Base-by-base conservation (phyloP, 2,888 invertebrate genomes). In the Ophion obscuratus region DNA sequence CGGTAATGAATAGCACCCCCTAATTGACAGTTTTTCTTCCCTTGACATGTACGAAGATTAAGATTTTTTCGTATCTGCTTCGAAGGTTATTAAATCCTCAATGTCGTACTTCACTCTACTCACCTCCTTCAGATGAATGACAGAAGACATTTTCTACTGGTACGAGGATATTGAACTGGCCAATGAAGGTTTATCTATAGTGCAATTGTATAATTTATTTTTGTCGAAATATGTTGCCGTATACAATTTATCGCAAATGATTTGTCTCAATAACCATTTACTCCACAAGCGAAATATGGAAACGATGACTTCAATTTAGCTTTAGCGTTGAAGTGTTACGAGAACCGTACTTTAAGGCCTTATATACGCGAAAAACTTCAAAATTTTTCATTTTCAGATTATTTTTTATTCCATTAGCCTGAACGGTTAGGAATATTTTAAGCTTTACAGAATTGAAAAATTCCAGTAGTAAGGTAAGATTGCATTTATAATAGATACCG, bases 71-170 rank as follows among this genome's bases (percentile, higher is more conserved):
- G 9, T 31, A 10, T 76, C 68, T 84, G 6, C 44, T 44, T 80
- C 24, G 3, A 86, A 92, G 92, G 89, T 92, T 20, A 73, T 89
- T 27, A 88, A 88, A 47, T 88, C 90, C 2, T 90, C 91, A 2
- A 89, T 92, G 79, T 92, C 92, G 27, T 92, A 91, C 79, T 90
- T 90, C 73, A 92, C 91, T 36, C 14, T 89, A 85, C 75, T 92
- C 88, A 36, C 74, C 88, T 66, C 89, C 87, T 67, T 90, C 84
- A 88, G 70, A 85, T 85, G 77, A 85, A 74, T 17, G 5, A 74
- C 14, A 14, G 3, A 14, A 17, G 14, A 14, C 14, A 53, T 53
- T 53, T 53, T 53, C 53, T 17, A 53, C 53, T 1, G 17, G 14
- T 17, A 5, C 17, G 17, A 53, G 14, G 53, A 53, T 2, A 53